Percentiles rank a stretch among this genome's conserved stretches.
phyloP scores from a whole-genome alignment of 2,113 vertebrate species.

The Marmota flaviventris region DNA sequence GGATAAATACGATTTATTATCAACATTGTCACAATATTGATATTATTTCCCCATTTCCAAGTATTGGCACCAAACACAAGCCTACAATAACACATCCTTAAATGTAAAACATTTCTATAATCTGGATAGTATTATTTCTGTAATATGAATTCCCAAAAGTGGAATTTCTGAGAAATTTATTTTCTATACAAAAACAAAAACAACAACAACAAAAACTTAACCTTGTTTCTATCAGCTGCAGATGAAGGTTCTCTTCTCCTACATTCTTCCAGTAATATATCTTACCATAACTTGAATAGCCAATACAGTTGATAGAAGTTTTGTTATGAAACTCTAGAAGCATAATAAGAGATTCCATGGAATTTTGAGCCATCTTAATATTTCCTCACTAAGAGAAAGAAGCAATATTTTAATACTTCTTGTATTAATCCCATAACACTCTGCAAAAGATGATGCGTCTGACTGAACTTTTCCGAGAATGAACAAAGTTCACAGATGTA shows the following conservation, averaged over 20 bases:
- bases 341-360: not conserved
- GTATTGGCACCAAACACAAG: not conserved
- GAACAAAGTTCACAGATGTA: not conserved
- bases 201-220: too few relatives aligned
- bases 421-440: not conserved
- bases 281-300: not conserved
- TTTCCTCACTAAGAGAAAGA: not conserved
- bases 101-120: not conserved
- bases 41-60: not conserved
- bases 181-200: not conserved
- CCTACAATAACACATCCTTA: not conserved
- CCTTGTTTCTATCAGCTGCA: not conserved
- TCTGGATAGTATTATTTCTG: not conserved
- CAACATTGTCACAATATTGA: too few relatives aligned
- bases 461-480: not conserved
- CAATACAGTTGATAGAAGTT: not conserved
- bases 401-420: not conserved
- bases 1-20: not conserved
- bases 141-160: not conserved
- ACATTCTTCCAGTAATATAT: not conserved
- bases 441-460: not conserved
- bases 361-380: not conserved
- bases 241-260: not conserved
- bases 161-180: not conserved
- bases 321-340: not conserved